Conservation (phyloP, 53 echinoderm and acorn worm genomes). For the Arbacia lixula region DNA sequence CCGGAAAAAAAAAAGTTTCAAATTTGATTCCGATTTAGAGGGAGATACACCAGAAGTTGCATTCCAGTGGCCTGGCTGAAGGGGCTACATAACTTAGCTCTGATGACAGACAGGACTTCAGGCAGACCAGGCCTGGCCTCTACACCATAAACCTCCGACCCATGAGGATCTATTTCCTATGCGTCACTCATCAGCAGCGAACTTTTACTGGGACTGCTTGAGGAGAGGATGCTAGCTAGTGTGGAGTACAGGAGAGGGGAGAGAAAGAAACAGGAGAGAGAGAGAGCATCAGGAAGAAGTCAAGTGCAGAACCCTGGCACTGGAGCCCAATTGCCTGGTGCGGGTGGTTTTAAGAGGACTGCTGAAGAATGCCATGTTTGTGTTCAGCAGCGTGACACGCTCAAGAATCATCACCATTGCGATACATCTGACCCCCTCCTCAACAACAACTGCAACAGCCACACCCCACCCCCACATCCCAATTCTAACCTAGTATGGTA, state of each 20-base stretch:
- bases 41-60: conserved; percentile 32
- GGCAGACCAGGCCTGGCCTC: conserved; percentile 44
- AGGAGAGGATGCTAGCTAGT: not conserved
- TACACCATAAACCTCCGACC: conserved; percentile 38
- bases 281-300: conserved; percentile 1
- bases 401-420: too few species aligned
- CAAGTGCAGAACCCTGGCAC: conserved; percentile 51
- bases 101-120: conserved; percentile 35
- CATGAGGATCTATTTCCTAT: conserved; percentile 61
- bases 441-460: not conserved
- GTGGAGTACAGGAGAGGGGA: not conserved
- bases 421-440: not conserved
- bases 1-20: conserved; percentile 24
- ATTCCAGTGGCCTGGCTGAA: conserved; percentile 34
- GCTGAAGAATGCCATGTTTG: conserved; percentile 32
- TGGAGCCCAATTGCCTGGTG: conserved; percentile 51
- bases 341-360: conserved; percentile 10
- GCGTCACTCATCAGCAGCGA: conserved; percentile 49
- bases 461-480: not conserved
- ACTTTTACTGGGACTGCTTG: conserved; percentile 35
- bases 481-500: not conserved
- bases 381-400: too few species aligned
- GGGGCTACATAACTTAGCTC: conserved; percentile 42
- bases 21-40: conserved; percentile 54
- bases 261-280: conserved; percentile 23